Evolutionary conservation across 2,888 invertebrate genomes (phyloP), one percentile per base, ranked within the genome.

Genomic region (Dicycla oo): DNA sequence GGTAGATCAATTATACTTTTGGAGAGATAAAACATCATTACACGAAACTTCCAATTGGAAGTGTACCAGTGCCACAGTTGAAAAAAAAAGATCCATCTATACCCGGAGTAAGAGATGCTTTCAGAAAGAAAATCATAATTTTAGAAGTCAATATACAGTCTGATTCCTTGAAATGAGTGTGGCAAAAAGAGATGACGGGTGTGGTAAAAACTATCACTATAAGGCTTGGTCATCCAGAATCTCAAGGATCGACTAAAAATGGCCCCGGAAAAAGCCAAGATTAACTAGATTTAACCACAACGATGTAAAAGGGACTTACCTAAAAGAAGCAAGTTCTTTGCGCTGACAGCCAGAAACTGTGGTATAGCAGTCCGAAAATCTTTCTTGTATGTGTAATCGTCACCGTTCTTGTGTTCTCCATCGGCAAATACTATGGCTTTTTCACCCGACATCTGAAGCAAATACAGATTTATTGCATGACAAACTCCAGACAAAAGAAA

Each of bases 291-390:
- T 34, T 15, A 45, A 34, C 26, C 7, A 20, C 7, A 38, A 34
- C 8, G 13, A 56, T 30, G 18, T 54, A 18, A 56, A 40, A 47
- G 1, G 18, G 34, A 69, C 92, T 94, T 93, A 97, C 97, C 97
- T 82, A 98, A 93, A 49, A 98, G 96, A 51, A 98, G 94, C 73
- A 98, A 95, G 93, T 98, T 98, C 93, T 98, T 98, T 30, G 98
- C 97, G 86, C 97, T 97, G 43, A 98, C 98, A n/a, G 98, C 98
- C 82, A 98, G 89, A 81, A 97, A 95, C 94, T 98, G 98, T 3
- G 98, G 98, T 61, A 97, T 88, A 0, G 97, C 97, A n/a, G 96
- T 96, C 51, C 95, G 93, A 76, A 96, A 96, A 85, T 96, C 93
- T 83, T 93, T 94, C 72, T 89, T 89, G 82, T 95, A 95, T 26